A percentile compares a stretch with the other conserved stretches of the same genome.
Conservation (phyloP, 2,797 vertebrate genomes). For the Lagorchestes hirsutus region DNA sequence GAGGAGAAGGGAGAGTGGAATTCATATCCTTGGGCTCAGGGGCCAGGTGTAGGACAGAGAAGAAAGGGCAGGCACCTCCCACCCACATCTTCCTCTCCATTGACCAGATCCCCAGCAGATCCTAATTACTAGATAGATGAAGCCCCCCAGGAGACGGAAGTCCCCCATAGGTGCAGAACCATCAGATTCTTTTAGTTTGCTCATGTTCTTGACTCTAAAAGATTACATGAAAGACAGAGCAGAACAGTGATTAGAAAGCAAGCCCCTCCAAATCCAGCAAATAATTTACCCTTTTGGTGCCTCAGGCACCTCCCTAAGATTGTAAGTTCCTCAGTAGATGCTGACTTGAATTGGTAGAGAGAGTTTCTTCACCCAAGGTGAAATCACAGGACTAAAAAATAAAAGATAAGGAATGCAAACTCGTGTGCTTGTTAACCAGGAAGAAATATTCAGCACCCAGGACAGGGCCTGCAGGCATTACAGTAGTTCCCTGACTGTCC, state of each 20-base stretch:
- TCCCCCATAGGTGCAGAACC: neutral
- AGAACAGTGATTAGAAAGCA: neutral
- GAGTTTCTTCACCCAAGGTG: neutral
- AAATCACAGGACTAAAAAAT: neutral
- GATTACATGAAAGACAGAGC: neutral
- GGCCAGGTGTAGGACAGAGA: neutral
- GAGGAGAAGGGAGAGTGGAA: neutral
- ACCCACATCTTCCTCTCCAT: neutral
- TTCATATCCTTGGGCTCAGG: neutral
- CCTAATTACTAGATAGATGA: neutral
- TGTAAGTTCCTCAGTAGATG: neutral
- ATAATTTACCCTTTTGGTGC: neutral
- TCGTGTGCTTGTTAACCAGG: neutral
- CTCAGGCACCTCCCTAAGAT: neutral
- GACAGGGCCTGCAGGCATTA: neutral
- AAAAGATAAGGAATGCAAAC: neutral
- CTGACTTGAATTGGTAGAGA: neutral
- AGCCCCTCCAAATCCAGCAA: neutral
- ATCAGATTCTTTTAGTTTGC: neutral
- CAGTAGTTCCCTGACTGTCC: neutral
- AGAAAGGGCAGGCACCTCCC: neutral
- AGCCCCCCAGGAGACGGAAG: neutral
- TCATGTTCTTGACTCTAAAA: neutral
- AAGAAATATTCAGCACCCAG: neutral
- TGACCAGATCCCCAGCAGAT: neutral